Evolutionary conservation across 2,797 vertebrate species (phyloP).

Genomic region (Muraenolepis orangiensis): DNA sequence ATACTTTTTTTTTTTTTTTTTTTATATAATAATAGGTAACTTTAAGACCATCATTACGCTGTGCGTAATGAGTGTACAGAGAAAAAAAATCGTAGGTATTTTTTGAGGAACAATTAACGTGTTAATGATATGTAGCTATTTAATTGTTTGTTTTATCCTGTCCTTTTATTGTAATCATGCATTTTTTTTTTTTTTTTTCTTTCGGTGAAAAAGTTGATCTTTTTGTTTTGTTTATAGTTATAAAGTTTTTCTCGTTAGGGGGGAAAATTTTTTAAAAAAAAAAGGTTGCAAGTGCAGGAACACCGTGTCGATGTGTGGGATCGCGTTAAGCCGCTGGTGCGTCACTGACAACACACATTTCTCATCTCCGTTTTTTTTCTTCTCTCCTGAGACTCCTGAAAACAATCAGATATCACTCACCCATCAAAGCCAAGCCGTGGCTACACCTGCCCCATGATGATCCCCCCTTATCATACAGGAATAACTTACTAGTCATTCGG

Average conservation of each 20-base stretch:
- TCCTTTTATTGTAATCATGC: slow-evolving; percentile 96
- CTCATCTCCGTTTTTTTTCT: slow-evolving; percentile 30
- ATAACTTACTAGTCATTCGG: background rate
- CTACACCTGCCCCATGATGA: slow-evolving; percentile 26
- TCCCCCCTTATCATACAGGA: background rate
- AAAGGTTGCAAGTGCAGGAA: slow-evolving; percentile 97
- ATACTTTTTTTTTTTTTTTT: slow-evolving; percentile 84
- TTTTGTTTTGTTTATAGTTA: slow-evolving; percentile 80
- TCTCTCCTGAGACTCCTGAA: slow-evolving; percentile 22
- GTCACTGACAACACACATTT: slow-evolving; percentile 88
- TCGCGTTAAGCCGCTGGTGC: slow-evolving; percentile 90
- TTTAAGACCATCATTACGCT: slow-evolving; percentile 99
- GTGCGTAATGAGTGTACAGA: slow-evolving; percentile 99
- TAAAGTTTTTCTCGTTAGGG: slow-evolving; percentile 77
- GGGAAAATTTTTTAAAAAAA: too few species aligned
- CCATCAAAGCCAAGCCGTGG: too few species aligned
- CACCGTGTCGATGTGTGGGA: slow-evolving; percentile 92
- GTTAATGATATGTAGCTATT: slow-evolving; percentile 99
- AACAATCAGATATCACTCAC: slow-evolving; percentile 66
- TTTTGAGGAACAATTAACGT: slow-evolving; percentile 99
- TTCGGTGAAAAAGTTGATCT: slow-evolving; percentile 96
- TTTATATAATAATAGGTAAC: slow-evolving; percentile 97
- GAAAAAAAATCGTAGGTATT: slow-evolving; percentile 98
- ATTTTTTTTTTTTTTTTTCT: slow-evolving; percentile 75
- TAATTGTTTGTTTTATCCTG: slow-evolving; percentile 90